Percentiles rank a stretch among this genome's conserved stretches.
Conservation (phyloP, 2,113 vertebrate species). For the Coptodon bakossiorum region DNA sequence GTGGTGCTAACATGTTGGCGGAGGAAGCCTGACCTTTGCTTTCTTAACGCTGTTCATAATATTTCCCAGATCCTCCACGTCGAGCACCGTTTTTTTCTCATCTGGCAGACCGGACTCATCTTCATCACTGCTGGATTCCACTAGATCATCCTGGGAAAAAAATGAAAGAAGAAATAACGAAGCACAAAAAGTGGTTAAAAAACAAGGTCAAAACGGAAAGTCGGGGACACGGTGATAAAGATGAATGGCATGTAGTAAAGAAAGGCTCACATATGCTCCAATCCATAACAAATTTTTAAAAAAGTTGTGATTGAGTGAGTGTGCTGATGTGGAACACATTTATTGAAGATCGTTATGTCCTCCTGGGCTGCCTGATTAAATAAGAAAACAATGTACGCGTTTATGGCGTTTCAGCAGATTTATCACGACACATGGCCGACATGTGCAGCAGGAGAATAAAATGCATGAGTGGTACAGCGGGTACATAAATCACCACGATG, state of each 20-base stretch:
- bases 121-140: conserved; percentile 84
- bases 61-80: conserved; percentile 87
- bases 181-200: neutral
- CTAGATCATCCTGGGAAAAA: conserved; percentile 60
- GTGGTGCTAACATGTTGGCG: neutral
- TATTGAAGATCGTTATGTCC: neutral
- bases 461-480: neutral
- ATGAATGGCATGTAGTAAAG: neutral
- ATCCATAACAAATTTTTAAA: neutral
- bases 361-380: neutral
- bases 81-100: conserved; percentile 62
- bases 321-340: neutral
- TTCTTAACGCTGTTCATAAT: conserved; percentile 78
- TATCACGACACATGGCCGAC: neutral
- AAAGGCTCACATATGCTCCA: neutral
- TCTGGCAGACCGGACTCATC: conserved; percentile 67
- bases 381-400: neutral
- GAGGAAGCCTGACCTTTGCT: conserved; percentile 73
- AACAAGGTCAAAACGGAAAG: neutral
- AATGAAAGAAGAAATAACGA: neutral
- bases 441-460: neutral
- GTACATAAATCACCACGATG: neutral
- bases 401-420: neutral
- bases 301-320: neutral
- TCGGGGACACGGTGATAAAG: neutral